These are phyloP conservation scores for Brachypterus glaber DNA, from an alignment of 2,888 invertebrate genomes.

Conservation along the genomic window DNA sequence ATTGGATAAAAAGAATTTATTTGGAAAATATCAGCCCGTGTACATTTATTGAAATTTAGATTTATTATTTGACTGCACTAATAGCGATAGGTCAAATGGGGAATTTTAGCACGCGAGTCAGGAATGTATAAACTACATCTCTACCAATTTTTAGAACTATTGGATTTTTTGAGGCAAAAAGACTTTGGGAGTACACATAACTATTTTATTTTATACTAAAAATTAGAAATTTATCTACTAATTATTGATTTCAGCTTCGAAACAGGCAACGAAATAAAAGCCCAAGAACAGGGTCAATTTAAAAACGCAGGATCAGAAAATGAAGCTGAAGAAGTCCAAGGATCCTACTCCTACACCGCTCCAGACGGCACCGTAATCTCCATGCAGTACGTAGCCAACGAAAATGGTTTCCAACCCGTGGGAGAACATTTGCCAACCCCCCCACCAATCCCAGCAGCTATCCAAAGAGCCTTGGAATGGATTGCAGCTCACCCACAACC, in stretches of 20 bases:
- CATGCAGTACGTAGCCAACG: constrained; percentile 58
- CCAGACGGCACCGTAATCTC: constrained; percentile 56
- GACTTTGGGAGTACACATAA: too few species aligned
- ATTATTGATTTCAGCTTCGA: constrained; percentile 53
- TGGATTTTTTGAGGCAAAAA: too few species aligned
- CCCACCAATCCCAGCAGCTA: constrained; percentile 67
- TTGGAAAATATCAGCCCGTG: too few species aligned
- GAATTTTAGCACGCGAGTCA: too few species aligned
- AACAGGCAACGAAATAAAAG: constrained; percentile 63
- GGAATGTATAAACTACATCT: too few species aligned
- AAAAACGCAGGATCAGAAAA: constrained; percentile 38
- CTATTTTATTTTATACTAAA: too few species aligned
- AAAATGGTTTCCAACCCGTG: constrained; percentile 58
- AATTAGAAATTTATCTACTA: too few species aligned
- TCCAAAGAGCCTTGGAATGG: constrained; percentile 57
- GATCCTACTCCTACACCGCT: constrained; percentile 57
- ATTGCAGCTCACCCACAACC: constrained; percentile 44
- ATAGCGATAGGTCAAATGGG: too few species aligned
- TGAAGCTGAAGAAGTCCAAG: constrained; percentile 46
- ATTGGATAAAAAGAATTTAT: too few species aligned
- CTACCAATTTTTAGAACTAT: too few species aligned
- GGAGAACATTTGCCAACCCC: constrained; percentile 71
- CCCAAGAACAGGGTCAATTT: constrained; percentile 49
- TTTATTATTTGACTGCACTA: too few species aligned
- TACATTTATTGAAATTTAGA: too few species aligned